Evolutionary conservation across 2,888 invertebrate species (phyloP).

Genomic region (Zygaena filipendulae): DNA sequence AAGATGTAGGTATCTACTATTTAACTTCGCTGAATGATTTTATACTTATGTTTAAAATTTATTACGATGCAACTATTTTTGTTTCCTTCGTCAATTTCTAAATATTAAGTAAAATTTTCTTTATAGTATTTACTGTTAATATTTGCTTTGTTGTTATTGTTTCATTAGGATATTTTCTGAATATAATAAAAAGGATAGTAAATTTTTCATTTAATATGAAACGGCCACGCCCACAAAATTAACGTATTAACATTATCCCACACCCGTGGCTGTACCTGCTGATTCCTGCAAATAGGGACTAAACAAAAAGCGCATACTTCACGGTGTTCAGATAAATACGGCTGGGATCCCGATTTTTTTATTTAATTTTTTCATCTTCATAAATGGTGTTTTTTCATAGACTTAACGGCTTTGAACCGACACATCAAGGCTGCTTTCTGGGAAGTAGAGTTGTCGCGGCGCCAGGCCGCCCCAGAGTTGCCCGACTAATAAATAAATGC

Average conservation of each 20-base stretch:
- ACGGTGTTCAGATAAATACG: constrained; percentile 55
- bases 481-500: constrained; percentile 62
- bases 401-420: constrained; percentile 59
- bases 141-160: too few relatives aligned
- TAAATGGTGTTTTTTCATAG: constrained; percentile 64
- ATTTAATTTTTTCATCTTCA: too few relatives aligned
- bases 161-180: too few relatives aligned
- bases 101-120: background rate
- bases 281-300: constrained; percentile 54
- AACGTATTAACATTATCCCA: constrained; percentile 48
- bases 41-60: too few relatives aligned
- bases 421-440: constrained; percentile 51
- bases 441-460: constrained; percentile 61
- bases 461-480: constrained; percentile 34
- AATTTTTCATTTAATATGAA: constrained; percentile 29
- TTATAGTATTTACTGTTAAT: too few relatives aligned
- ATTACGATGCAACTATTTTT: too few relatives aligned
- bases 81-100: background rate
- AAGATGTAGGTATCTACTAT: too few relatives aligned
- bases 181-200: too few relatives aligned
- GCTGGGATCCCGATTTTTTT: constrained; percentile 57
- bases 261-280: constrained; percentile 44
- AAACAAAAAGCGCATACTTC: constrained; percentile 57
- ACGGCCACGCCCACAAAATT: constrained; percentile 39
- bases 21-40: too few relatives aligned